phyloP scores from a whole-genome alignment of 2,113 vertebrate genomes.

The Anser cygnoides region DNA sequence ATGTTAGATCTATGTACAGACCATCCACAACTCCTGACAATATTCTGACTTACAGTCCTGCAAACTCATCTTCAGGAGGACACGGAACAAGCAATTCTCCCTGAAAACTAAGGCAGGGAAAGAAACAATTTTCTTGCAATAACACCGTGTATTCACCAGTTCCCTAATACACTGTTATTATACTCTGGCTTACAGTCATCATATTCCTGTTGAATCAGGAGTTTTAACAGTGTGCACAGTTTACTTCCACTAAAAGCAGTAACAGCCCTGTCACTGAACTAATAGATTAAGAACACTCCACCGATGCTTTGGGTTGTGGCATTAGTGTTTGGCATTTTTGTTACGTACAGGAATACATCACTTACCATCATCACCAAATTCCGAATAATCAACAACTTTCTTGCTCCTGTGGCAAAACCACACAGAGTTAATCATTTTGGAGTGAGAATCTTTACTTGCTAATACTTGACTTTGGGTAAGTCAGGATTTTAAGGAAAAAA shows the following conservation, averaged over 20 bases:
- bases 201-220: neutral
- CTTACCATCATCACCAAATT: constrained; percentile 77
- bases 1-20: fast-evolving
- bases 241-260: neutral
- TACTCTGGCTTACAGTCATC: neutral
- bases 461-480: neutral
- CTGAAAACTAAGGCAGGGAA: neutral
- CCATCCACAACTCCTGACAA: neutral
- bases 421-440: neutral
- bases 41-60: neutral
- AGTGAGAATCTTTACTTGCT: neutral
- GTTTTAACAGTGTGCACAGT: neutral
- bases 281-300: neutral
- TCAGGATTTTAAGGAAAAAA: neutral
- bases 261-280: neutral
- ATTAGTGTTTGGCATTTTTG: neutral
- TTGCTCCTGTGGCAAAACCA: constrained; percentile 59
- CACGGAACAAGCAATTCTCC: neutral
- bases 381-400: constrained; percentile 77
- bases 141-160: neutral
- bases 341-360: neutral
- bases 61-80: neutral
- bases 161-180: neutral
- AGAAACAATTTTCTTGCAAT: neutral
- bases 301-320: neutral